A percentile compares a stretch with the other conserved stretches of the same genome.
These are phyloP conservation scores for Vulpes ferrilata DNA, from an alignment of 2,113 vertebrate species.

Conservation along the genomic window DNA sequence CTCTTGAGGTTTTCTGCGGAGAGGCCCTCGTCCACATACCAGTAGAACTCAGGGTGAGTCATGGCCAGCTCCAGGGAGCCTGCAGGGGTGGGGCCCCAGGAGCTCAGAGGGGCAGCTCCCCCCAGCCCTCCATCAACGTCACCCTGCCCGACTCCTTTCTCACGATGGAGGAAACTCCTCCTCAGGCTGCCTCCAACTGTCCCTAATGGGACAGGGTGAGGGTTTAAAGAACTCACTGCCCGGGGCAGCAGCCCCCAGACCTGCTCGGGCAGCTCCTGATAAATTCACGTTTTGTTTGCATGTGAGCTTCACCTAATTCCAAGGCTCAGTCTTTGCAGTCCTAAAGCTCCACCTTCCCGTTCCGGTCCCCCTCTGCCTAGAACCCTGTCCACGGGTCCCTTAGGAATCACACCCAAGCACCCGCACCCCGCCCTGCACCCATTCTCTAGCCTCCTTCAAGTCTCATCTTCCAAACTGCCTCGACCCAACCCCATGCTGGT, in stretches of 20 bases:
- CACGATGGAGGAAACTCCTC: background rate
- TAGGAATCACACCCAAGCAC: background rate
- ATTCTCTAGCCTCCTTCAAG: background rate
- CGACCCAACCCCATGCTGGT: background rate
- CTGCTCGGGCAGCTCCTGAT: background rate
- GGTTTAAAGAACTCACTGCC: background rate
- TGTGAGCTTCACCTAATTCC: conserved; percentile 16
- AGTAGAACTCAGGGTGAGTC: conserved; percentile 99
- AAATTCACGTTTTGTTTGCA: background rate
- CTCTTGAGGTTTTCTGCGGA: conserved; percentile 94
- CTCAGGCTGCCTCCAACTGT: background rate
- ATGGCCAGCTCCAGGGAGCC: conserved; percentile 97
- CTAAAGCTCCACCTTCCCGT: background rate
- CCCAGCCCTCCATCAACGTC: background rate
- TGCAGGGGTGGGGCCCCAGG: conserved; percentile 64
- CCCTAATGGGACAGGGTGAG: background rate
- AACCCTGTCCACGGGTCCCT: background rate
- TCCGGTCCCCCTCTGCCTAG: background rate
- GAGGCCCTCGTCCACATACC: conserved; percentile 97
- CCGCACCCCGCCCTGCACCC: too few relatives aligned
- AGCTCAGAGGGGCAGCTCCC: background rate
- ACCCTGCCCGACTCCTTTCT: background rate
- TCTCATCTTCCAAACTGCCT: background rate
- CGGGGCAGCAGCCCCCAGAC: background rate
- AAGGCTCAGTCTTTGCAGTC: background rate